Evolutionary conservation across 2,113 vertebrate genomes (phyloP), one percentile per base, ranked within the genome.

Genomic region (Gulo gulo): DNA sequence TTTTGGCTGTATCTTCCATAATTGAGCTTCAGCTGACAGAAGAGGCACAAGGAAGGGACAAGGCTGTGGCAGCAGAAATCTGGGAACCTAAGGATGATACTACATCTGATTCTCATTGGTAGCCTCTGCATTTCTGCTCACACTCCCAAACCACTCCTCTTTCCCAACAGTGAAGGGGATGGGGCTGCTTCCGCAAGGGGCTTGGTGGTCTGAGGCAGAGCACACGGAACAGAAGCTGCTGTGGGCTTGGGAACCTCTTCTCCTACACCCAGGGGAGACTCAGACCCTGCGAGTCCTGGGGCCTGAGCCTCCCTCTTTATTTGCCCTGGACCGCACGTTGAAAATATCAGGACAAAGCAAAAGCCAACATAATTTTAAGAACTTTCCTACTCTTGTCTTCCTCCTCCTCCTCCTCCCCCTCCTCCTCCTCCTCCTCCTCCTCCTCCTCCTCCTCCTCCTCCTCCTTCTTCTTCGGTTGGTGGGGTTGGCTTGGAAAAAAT

Each of bases 221-320:
- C 7, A 5, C 0, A 1, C 1, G 7, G 13, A 10, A 21, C 8
- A 18, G 76, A 47, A 31, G 6, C 8, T 0, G 1, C 42, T n/a
- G 31, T 8, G 85, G 47, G 39, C n/a, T 80, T 39, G 0, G 0
- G 8, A 52, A 26, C 11, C 55, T 52, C 61, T 47, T n/a, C 5
- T 36, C 39, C 52, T 12, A 4, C 3, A 2, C 24, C 14, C 29
- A 8, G 50, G 59, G 52, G 45, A 39, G 21, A 50, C 52, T 84
- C 3, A 1, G 79, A 13, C 50, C 4, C 59, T n/a, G 86, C 39
- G 24, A 29, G 10, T 15, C 45, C 65, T 26, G n/a, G 78, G 47
- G n/a, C n/a, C n/a, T n/a, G n/a, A 26, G 29, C 18, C 74, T 21
- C 31, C 71, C 61, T 83, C 45, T 55, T 79, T 24, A 16, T 74